Evolutionary conservation across 1,140 invertebrate species (phyloP).

Genomic region (Aphidius ervi): DNA sequence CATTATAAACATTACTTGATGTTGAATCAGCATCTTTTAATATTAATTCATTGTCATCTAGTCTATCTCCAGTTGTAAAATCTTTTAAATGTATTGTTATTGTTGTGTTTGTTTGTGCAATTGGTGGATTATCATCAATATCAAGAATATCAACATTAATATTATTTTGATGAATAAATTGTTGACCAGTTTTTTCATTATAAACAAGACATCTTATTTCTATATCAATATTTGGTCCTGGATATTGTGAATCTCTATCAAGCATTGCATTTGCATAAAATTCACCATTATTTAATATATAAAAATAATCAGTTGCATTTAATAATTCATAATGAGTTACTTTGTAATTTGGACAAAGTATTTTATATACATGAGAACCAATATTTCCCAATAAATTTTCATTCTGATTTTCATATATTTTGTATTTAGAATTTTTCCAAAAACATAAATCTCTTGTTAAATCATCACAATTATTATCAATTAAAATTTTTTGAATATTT

Average conservation of each 20-base stretch:
- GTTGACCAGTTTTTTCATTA: conserved; percentile 31
- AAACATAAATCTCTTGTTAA: conserved; percentile 48
- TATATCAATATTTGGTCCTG: conserved; percentile 35
- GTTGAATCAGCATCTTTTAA: conserved; percentile 41
- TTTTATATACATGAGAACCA: conserved; percentile 35
- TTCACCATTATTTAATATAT: conserved; percentile 28
- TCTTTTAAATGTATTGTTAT: conserved; percentile 36
- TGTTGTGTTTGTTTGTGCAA: conserved; percentile 34
- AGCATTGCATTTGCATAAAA: conserved; percentile 36
- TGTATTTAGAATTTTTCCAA: conserved; percentile 43
- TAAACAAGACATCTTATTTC: conserved; percentile 40
- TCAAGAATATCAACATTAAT: conserved; percentile 42
- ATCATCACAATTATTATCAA: not conserved
- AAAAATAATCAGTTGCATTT: conserved; percentile 44
- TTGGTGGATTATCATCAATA: conserved; percentile 50
- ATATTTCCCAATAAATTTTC: conserved; percentile 42
- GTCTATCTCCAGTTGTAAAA: conserved; percentile 35
- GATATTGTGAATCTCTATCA: conserved; percentile 40
- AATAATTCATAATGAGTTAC: conserved; percentile 40
- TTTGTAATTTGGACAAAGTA: conserved; percentile 38
- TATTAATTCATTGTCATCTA: conserved; percentile 42
- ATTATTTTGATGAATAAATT: conserved; percentile 32
- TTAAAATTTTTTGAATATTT: no score
- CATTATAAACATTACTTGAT: conserved; percentile 37
- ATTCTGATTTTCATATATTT: conserved; percentile 51